Evolutionary conservation across 2,797 vertebrate genomes (phyloP).

Genomic region (Huso huso): DNA sequence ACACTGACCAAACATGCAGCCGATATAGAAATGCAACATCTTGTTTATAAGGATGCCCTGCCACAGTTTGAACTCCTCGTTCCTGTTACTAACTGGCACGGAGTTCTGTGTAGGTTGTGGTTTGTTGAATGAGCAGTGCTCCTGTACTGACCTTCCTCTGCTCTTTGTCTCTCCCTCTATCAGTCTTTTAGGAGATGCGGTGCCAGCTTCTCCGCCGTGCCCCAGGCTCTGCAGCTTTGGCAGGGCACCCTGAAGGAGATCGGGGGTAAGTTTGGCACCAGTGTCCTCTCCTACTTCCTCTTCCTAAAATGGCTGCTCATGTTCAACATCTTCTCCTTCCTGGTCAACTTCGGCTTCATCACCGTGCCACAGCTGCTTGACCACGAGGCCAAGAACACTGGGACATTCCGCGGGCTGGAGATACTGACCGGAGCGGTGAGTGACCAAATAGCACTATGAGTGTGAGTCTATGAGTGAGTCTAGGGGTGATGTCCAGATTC

Average conservation of each 20-base stretch:
- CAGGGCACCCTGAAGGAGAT: conserved; percentile 79
- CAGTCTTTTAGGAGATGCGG: conserved; percentile 66
- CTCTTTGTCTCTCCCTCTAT: conserved; percentile 2
- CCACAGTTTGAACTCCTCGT: not conserved
- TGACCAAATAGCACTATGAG: conserved; percentile 19
- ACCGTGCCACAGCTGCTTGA: conserved; percentile 72
- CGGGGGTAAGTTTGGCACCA: conserved; percentile 80
- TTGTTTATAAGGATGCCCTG: not conserved
- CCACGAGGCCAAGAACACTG: conserved; percentile 31
- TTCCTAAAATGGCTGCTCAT: conserved; percentile 87
- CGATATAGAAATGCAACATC: no score
- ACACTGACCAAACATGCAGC: no score
- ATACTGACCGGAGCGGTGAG: conserved; percentile 83
- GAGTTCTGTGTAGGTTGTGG: not conserved
- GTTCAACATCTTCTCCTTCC: conserved; percentile 85
- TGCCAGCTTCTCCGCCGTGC: conserved; percentile 43
- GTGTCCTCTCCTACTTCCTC: conserved; percentile 83
- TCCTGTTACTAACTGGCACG: not conserved
- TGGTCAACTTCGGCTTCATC: conserved; percentile 89
- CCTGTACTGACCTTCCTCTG: not conserved
- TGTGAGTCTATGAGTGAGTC: no score
- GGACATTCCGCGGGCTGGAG: conserved; percentile 77
- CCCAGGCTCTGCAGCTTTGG: conserved; percentile 58
- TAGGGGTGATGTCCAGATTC: no score
- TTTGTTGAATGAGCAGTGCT: not conserved